phyloP scores from a whole-genome alignment of 2,888 invertebrate genomes.

The Glaucopsyche alexis region DNA sequence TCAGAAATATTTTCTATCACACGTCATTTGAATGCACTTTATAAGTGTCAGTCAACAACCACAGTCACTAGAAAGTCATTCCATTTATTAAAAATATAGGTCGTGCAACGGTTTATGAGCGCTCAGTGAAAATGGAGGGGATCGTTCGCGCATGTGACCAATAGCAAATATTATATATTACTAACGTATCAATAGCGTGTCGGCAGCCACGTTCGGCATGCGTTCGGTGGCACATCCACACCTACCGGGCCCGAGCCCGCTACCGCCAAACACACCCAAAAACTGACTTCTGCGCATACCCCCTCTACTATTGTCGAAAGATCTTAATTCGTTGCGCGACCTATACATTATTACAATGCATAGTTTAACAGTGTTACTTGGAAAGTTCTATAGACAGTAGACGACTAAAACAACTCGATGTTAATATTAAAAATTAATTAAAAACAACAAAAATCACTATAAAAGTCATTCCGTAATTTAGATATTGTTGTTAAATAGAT shows the following conservation, averaged over 20 bases:
- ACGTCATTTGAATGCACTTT: neutral
- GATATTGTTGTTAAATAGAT: slow-evolving; percentile 26
- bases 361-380: neutral
- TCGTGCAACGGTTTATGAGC: no score
- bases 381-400: neutral
- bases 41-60: neutral
- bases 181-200: no score
- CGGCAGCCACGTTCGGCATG: no score
- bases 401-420: neutral
- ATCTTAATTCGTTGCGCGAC: no score
- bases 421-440: neutral
- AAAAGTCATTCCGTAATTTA: slow-evolving; percentile 18
- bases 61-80: neutral
- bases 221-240: no score
- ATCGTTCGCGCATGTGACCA: no score
- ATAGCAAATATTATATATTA: no score
- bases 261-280: no score
- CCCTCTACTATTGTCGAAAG: no score
- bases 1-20: neutral
- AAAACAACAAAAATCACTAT: slow-evolving; percentile 39
- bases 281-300: no score
- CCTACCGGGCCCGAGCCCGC: no score
- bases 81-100: neutral
- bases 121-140: no score
- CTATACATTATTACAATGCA: neutral